These are phyloP conservation scores for Lasaia peninsularis DNA, from an alignment of 1,140 invertebrate genomes.

Conservation along the genomic window DNA sequence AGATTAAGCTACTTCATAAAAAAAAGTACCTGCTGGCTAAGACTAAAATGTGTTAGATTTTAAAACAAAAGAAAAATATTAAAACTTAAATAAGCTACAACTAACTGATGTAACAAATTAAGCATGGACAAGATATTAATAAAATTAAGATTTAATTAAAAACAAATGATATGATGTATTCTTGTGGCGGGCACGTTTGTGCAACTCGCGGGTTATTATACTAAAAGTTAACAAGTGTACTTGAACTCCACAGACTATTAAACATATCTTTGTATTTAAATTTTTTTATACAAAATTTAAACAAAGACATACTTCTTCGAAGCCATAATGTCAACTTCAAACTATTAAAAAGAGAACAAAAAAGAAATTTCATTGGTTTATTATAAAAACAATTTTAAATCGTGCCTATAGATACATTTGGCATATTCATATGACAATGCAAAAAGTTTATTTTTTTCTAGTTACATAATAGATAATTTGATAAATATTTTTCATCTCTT, in stretches of 20 bases:
- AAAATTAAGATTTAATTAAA: conserved; percentile 69
- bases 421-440: no score
- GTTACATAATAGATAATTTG: no score
- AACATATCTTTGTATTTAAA: background rate
- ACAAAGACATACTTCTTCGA: conserved; percentile 2
- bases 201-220: conserved; percentile 40
- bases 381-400: no score
- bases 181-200: conserved; percentile 65
- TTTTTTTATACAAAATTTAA: background rate
- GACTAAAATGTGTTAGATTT: conserved; percentile 17
- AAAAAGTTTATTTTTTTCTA: no score
- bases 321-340: background rate
- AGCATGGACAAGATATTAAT: conserved; percentile 49
- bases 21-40: conserved; percentile 65
- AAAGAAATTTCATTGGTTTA: no score
- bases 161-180: conserved; percentile 79
- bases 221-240: conserved; percentile 1
- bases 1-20: conserved; percentile 59
- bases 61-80: conserved; percentile 27
- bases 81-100: conserved; percentile 42
- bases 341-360: no score
- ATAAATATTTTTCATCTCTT: no score
- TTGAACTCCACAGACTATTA: background rate
- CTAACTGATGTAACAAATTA: conserved; percentile 48
- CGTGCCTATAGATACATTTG: no score